Evolutionary conservation across 2,113 vertebrate genomes (phyloP), one percentile per base, ranked within the genome.

Genomic region (Butastur rufipennis): DNA sequence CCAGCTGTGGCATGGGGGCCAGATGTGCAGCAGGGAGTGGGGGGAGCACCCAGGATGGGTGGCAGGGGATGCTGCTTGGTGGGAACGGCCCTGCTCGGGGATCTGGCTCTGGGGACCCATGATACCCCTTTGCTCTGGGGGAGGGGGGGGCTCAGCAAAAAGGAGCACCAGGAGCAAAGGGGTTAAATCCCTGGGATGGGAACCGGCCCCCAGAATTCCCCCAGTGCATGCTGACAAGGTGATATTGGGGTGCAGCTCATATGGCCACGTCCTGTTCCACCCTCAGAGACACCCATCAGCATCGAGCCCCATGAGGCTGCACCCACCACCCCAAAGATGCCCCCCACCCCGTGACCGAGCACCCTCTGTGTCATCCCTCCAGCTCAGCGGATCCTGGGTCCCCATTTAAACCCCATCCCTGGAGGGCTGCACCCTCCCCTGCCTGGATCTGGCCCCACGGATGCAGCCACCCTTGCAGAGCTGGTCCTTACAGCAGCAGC

Each of bases 31-130:
- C 0, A 13, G 38, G 16, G 9, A 2, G 7, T 10, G 43, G 20
- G 17, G 43, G 22, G 10, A 58, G 20, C 1, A 4, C 23, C n/a
- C 53, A 11, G 62, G 47, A 34, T 23, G 47, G 23, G 34, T 27
- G 73, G 6, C 29, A n/a, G 65, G 42, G 58, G 45, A 27, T 32
- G 29, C n/a, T 34, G 43, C 50, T 63, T 3, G 0, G 45, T 1
- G 2, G 34, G 48, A 19, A 7, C 26, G 7, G 45, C 18, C 17
- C 50, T 29, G 47, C 58, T 62, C 0, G 0, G 82, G 47, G 23
- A n/a, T 7, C 18, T 3, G 56, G 17, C 6, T 1, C 67, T 32
- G 63, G 36, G 43, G 10, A 53, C 26, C 11, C 47, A 1, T 0
- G 10, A 6, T 34, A 2, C 3, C 15, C 47, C 36, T 50, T 36